These are phyloP conservation scores for Operophtera brumata DNA, from an alignment of 2,888 invertebrate species.

Conservation along the genomic window DNA sequence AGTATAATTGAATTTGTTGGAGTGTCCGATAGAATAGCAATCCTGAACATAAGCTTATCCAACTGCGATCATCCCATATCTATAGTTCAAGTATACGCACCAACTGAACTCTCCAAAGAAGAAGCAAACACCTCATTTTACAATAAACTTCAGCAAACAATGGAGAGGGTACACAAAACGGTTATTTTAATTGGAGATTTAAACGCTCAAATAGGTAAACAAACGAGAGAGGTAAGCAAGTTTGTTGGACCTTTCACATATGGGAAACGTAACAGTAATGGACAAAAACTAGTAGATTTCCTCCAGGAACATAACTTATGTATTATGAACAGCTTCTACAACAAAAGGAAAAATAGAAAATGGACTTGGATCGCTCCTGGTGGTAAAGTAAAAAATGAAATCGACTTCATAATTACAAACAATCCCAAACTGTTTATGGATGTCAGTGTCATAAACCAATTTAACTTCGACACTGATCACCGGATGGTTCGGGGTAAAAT, in stretches of 20 bases:
- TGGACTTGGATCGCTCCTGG: too few species aligned
- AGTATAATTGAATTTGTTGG: slow-evolving; percentile 13
- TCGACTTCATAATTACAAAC: not conserved
- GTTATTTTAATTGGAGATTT: too few species aligned
- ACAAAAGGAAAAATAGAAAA: not conserved
- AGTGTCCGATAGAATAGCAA: slow-evolving; percentile 20
- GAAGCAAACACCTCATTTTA: not conserved
- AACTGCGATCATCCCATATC: slow-evolving; percentile 9
- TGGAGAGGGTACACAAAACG: not conserved
- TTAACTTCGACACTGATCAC: not conserved
- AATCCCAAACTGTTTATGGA: not conserved
- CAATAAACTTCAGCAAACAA: not conserved
- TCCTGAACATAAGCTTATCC: not conserved
- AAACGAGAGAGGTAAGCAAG: slow-evolving; percentile 14
- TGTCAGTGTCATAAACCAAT: not conserved
- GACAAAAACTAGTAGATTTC: slow-evolving; percentile 5
- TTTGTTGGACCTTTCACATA: slow-evolving; percentile 11
- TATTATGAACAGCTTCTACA: not conserved
- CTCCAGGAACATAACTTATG: not conserved
- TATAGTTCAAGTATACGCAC: slow-evolving; percentile 22
- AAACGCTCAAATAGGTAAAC: not conserved
- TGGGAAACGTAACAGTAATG: slow-evolving; percentile 14
- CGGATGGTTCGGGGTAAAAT: not conserved
- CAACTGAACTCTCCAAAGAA: slow-evolving; percentile 9
- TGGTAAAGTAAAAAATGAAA: not conserved